These are phyloP conservation scores for Lysandra bellargus DNA, from an alignment of 2,888 invertebrate species.

Conservation along the genomic window DNA sequence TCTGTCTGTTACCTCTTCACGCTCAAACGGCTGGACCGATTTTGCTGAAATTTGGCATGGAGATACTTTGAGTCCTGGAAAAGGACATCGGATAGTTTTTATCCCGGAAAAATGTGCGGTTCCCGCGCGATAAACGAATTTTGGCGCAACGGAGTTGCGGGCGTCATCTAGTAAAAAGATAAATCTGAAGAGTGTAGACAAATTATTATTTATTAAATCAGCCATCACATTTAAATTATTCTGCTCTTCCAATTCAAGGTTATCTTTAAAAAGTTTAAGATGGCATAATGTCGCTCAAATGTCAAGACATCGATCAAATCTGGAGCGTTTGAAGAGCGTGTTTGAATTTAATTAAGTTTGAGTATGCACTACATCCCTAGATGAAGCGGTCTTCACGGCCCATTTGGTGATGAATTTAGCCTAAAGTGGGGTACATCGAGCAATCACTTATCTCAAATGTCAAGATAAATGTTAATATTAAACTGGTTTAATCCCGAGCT, in stretches of 20 bases:
- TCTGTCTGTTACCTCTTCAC: too few relatives aligned
- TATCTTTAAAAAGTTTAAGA: background rate
- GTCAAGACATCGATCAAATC: constrained; percentile 16
- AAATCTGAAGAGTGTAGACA: too few relatives aligned
- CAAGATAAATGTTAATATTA: background rate
- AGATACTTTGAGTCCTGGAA: too few relatives aligned
- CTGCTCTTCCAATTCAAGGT: background rate
- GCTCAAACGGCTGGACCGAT: too few relatives aligned
- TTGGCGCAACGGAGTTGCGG: too few relatives aligned
- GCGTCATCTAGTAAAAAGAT: too few relatives aligned
- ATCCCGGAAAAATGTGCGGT: too few relatives aligned
- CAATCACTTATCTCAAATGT: constrained; percentile 19
- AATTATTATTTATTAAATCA: too few relatives aligned
- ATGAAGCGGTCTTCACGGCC: constrained; percentile 11
- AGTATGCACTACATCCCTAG: constrained; percentile 21
- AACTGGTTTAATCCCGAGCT: background rate
- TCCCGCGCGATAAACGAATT: too few relatives aligned
- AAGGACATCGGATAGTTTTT: too few relatives aligned
- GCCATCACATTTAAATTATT: background rate
- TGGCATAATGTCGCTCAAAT: background rate
- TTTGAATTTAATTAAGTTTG: constrained; percentile 16
- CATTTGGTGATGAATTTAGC: constrained; percentile 20
- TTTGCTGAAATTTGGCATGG: too few relatives aligned
- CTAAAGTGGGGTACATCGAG: constrained; percentile 5
- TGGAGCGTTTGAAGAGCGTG: background rate